These are phyloP conservation scores for Rutpela maculata DNA, from an alignment of 2,888 invertebrate species.

Conservation along the genomic window DNA sequence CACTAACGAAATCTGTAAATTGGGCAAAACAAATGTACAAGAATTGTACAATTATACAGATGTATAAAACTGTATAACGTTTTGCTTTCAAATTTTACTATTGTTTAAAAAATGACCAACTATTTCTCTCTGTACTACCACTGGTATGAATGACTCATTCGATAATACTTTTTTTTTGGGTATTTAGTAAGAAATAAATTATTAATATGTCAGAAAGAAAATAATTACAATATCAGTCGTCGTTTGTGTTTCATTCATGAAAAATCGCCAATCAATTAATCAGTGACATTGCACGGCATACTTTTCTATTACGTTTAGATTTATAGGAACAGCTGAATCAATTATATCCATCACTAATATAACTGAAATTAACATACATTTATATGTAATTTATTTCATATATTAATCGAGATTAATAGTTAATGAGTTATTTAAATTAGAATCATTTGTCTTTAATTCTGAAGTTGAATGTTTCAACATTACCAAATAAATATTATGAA, in stretches of 20 bases:
- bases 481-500: not conserved
- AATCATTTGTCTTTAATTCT: not conserved
- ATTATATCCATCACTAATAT: not conserved
- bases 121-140: too few relatives aligned
- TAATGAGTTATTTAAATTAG: not conserved
- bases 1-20: too few relatives aligned
- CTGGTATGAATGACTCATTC: too few relatives aligned
- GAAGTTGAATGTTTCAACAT: not conserved
- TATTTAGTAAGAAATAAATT: too few relatives aligned
- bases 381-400: not conserved
- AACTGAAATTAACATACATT: not conserved
- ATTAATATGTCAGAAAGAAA: too few relatives aligned
- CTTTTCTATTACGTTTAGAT: not conserved
- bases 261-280: not conserved
- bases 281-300: not conserved
- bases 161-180: too few relatives aligned
- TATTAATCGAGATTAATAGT: not conserved
- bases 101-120: too few relatives aligned
- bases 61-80: too few relatives aligned
- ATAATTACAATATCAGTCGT: not conserved
- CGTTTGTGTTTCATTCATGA: not conserved
- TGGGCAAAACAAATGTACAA: too few relatives aligned
- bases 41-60: too few relatives aligned
- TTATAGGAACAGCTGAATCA: not conserved
- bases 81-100: too few relatives aligned